Percentiles rank a stretch among this genome's conserved stretches.
phyloP scores from a whole-genome alignment of 2,888 invertebrate species.

The Chouioia cunea region DNA sequence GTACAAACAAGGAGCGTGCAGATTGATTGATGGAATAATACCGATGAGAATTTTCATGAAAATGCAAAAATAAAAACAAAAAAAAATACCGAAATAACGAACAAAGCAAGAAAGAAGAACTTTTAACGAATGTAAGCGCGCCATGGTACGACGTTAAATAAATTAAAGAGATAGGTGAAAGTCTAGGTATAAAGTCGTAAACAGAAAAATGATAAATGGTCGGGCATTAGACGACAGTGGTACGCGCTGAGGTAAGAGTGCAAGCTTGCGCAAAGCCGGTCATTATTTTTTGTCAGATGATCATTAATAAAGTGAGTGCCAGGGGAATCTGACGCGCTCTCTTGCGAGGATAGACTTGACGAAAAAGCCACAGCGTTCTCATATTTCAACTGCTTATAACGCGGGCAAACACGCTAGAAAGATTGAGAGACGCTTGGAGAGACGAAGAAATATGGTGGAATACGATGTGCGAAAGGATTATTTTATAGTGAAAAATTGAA shows the following conservation, averaged over 20 bases:
- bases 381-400: constrained; percentile 53
- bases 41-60: too few species aligned
- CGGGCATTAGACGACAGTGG: background rate
- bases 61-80: too few species aligned
- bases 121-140: too few species aligned
- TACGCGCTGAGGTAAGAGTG: background rate
- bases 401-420: background rate
- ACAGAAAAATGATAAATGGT: too few species aligned
- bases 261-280: constrained; percentile 16
- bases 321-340: constrained; percentile 24
- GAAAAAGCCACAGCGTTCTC: constrained; percentile 38
- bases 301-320: constrained; percentile 53
- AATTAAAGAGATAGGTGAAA: too few species aligned
- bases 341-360: constrained; percentile 2
- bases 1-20: too few species aligned
- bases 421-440: background rate
- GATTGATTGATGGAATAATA: too few species aligned
- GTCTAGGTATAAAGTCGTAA: too few species aligned
- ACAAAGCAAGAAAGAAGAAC: too few species aligned
- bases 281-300: constrained; percentile 53
- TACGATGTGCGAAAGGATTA: background rate
- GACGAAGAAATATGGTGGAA: background rate
- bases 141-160: too few species aligned
- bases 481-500: background rate
- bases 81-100: too few species aligned